phyloP scores from a whole-genome alignment of 2,113 vertebrate genomes.

The Pseudorectes ferrugineus region DNA sequence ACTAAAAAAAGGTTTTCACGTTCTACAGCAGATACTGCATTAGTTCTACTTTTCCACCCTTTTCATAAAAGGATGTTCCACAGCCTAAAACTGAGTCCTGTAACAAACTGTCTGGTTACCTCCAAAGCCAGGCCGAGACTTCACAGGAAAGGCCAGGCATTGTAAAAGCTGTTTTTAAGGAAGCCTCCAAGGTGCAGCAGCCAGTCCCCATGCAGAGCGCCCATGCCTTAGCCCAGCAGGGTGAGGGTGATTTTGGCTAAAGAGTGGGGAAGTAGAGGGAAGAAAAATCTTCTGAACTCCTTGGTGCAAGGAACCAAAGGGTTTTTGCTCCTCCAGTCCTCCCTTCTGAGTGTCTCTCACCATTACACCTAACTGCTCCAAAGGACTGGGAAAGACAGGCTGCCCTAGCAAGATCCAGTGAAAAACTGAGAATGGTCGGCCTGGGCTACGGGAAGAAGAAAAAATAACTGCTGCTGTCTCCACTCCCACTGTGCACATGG shows the following conservation, averaged over 20 bases:
- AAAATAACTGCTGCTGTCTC: background rate
- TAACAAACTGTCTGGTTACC: background rate
- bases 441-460: background rate
- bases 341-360: background rate
- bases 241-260: background rate
- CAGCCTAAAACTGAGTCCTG: background rate
- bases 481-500: background rate
- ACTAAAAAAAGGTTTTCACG: background rate
- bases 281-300: background rate
- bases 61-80: background rate
- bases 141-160: background rate
- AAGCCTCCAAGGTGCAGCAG: background rate
- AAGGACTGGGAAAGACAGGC: background rate
- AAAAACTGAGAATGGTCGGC: background rate
- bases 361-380: background rate
- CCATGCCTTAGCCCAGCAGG: fast-evolving
- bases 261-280: background rate
- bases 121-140: background rate
- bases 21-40: background rate
- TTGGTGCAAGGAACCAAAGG: background rate
- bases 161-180: background rate
- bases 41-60: background rate
- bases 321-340: background rate
- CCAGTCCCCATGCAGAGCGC: fast-evolving
- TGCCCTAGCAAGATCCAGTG: background rate